Conservation (phyloP, 2,113 vertebrate species). For the Dicentrarchus labrax region DNA sequence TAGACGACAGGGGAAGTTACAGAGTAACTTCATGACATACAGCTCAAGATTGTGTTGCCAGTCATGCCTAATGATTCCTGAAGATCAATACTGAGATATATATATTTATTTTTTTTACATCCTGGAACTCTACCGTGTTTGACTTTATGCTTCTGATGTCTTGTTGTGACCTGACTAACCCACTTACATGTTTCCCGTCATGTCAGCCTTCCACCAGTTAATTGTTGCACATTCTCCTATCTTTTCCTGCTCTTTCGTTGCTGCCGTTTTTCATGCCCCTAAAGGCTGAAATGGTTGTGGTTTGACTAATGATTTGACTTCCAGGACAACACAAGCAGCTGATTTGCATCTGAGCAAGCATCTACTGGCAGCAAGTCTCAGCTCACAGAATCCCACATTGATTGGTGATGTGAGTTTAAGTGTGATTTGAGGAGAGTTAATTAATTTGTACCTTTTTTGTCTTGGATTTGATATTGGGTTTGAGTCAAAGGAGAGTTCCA, state of each 20-base stretch:
- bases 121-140: background rate
- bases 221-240: accelerated
- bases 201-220: background rate
- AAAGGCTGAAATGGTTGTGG: conserved; percentile 27
- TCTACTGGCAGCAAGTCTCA: conserved; percentile 13
- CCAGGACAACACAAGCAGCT: conserved; percentile 45
- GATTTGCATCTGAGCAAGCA: conserved; percentile 71
- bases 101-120: background rate
- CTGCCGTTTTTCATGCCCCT: conserved; percentile 2
- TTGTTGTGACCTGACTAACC: background rate
- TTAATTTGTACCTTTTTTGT: background rate
- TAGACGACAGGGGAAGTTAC: conserved; percentile 68
- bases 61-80: conserved; percentile 59
- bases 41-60: conserved; percentile 16
- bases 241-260: background rate
- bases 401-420: background rate
- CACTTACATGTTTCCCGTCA: background rate
- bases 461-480: background rate
- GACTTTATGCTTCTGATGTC: background rate
- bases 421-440: background rate
- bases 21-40: conserved; percentile 64
- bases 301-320: conserved; percentile 78
- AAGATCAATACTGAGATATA: conserved; percentile 74
- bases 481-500: background rate
- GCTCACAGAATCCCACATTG: conserved; percentile 17